These are phyloP conservation scores for Aphodius sticticus DNA, from an alignment of 2,888 invertebrate genomes.

Conservation along the genomic window DNA sequence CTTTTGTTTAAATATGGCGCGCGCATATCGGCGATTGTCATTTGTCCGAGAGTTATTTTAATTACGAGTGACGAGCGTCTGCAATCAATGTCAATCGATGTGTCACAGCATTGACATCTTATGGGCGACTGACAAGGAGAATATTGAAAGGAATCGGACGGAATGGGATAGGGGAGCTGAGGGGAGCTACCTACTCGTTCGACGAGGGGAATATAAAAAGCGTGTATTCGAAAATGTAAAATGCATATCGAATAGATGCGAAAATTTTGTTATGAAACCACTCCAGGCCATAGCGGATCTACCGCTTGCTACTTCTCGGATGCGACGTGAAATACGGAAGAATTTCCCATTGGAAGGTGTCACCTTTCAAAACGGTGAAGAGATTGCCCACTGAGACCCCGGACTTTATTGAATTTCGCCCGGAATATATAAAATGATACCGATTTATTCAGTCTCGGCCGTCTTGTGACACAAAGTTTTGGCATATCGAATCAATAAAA, in stretches of 20 bases:
- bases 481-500: too few relatives aligned
- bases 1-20: slow-evolving; percentile 4
- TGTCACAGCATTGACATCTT: slow-evolving; percentile 39
- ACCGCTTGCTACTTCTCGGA: neutral
- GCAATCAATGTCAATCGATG: slow-evolving; percentile 46
- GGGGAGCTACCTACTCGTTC: neutral
- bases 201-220: slow-evolving; percentile 7
- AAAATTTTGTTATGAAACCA: slow-evolving; percentile 35
- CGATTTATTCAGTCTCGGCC: neutral
- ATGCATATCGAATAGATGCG: slow-evolving; percentile 33
- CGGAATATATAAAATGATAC: neutral
- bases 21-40: slow-evolving; percentile 25
- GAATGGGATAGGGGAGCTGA: slow-evolving; percentile 12
- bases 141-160: neutral
- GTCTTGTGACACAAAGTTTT: too few relatives aligned
- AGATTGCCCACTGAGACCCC: neutral
- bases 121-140: neutral
- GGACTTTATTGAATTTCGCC: neutral
- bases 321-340: neutral
- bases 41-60: slow-evolving; percentile 43
- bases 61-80: slow-evolving; percentile 38
- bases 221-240: slow-evolving; percentile 36
- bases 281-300: neutral
- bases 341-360: slow-evolving; percentile 4
- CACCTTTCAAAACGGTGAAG: neutral